These are phyloP conservation scores for Macheiramphus alcinus DNA, from an alignment of 2,113 vertebrate species.

Conservation along the genomic window DNA sequence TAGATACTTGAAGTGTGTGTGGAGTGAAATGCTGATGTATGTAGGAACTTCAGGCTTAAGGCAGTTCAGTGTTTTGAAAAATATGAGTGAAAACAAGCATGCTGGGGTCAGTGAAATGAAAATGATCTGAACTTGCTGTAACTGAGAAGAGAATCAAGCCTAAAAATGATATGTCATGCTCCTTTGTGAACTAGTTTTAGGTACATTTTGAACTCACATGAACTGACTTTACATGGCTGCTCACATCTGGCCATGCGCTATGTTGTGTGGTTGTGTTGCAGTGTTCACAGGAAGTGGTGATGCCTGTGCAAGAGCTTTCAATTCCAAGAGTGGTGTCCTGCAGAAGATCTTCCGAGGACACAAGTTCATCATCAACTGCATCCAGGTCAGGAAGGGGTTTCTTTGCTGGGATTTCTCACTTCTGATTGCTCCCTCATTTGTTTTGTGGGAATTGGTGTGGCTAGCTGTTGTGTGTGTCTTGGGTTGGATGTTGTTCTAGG, in stretches of 20 bases:
- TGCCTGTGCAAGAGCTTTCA: conserved; percentile 79
- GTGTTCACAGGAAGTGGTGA: conserved; percentile 84
- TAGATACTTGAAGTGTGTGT: not conserved
- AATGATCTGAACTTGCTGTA: not conserved
- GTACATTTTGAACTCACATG: fast-evolving
- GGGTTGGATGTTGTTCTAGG: not conserved
- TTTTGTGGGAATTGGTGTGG: not conserved
- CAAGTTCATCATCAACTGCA: conserved; percentile 80
- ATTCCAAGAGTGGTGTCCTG: conserved; percentile 72
- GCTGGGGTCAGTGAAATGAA: not conserved
- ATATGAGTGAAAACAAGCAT: not conserved
- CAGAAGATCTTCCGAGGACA: conserved; percentile 81
- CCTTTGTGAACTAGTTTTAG: not conserved
- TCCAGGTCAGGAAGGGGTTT: conserved; percentile 72
- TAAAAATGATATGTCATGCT: fast-evolving
- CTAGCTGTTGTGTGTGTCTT: not conserved
- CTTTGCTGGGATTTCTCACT: not conserved
- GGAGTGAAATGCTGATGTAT: not conserved
- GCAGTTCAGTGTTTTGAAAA: not conserved
- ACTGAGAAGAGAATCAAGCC: not conserved
- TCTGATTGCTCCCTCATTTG: not conserved
- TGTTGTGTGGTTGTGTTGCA: conserved; percentile 37
- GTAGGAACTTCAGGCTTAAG: not conserved
- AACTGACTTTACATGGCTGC: not conserved
- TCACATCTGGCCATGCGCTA: not conserved